Conservation (phyloP, 2,888 invertebrate species). For the Coenonympha glycerion region DNA sequence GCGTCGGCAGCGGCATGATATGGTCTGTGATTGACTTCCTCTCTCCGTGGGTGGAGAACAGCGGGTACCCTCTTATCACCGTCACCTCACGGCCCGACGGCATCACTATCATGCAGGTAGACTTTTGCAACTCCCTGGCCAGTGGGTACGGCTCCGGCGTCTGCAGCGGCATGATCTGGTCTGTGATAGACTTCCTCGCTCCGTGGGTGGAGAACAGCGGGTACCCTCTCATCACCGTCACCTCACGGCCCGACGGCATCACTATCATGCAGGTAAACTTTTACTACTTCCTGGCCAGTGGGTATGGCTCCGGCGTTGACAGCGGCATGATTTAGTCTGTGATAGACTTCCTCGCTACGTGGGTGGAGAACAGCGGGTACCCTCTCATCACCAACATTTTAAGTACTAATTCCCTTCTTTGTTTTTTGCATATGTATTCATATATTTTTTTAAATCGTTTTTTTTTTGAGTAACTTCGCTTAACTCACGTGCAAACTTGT, state of each 20-base stretch:
- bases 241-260: constrained; percentile 42
- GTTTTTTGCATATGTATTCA: no score
- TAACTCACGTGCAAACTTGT: no score
- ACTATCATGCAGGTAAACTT: constrained; percentile 56
- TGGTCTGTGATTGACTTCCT: constrained; percentile 41
- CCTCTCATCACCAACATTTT: no score
- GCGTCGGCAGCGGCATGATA: constrained; percentile 30
- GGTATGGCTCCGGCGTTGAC: no score
- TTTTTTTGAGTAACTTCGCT: no score
- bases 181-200: constrained; percentile 42
- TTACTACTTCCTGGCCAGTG: no score
- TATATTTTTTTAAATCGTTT: no score
- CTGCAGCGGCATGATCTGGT: constrained; percentile 31
- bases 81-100: constrained; percentile 44
- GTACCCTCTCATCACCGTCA: constrained; percentile 50
- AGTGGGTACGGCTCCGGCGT: constrained; percentile 32
- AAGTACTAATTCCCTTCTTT: no score
- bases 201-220: constrained; percentile 48
- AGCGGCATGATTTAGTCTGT: no score
- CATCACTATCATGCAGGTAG: constrained; percentile 54
- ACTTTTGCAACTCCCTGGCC: constrained; percentile 49
- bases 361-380: no score
- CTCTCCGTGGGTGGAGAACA: constrained; percentile 42
- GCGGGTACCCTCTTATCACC: constrained; percentile 53
- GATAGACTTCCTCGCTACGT: no score